These are phyloP conservation scores for Taurulus bubalis DNA, from an alignment of 2,113 vertebrate genomes.

Conservation along the genomic window DNA sequence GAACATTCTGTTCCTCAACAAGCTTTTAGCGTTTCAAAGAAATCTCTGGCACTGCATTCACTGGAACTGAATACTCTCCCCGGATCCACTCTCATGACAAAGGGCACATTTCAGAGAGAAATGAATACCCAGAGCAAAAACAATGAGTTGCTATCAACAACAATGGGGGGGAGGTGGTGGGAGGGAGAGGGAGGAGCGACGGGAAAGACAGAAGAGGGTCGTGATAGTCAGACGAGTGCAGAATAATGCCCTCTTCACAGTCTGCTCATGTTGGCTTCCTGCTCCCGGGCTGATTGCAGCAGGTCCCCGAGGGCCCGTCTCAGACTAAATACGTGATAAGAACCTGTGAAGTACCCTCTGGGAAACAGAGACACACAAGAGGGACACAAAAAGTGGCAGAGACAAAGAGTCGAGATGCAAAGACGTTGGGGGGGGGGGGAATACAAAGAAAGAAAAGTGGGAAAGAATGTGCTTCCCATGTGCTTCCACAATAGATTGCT, in stretches of 20 bases:
- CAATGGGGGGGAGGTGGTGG: constrained; percentile 15
- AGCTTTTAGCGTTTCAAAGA: constrained; percentile 38
- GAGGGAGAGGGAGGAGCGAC: constrained; percentile 10
- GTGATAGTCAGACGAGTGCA: constrained; percentile 33
- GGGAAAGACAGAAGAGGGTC: constrained; percentile 33
- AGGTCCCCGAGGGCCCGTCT: constrained; percentile 33
- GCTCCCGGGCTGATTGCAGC: constrained; percentile 47
- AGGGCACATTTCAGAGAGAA: constrained; percentile 23
- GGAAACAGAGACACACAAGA: constrained; percentile 1
- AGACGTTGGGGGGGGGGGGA: neutral
- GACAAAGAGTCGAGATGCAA: neutral
- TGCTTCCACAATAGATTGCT: neutral
- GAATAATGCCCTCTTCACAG: constrained; percentile 32
- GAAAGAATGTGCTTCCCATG: neutral
- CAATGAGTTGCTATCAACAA: constrained; percentile 28
- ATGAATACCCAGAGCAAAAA: constrained; percentile 35
- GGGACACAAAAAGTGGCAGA: neutral
- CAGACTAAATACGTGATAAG: constrained; percentile 52
- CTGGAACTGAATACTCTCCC: constrained; percentile 22
- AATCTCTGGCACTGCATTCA: constrained; percentile 12
- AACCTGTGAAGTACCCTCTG: constrained; percentile 30
- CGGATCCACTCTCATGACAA: constrained; percentile 24
- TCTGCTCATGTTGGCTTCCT: constrained; percentile 35
- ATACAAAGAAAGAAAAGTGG: constrained; percentile 1
- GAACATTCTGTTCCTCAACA: constrained; percentile 6